Evolutionary conservation across 1,140 invertebrate genomes (phyloP), one percentile per base, ranked within the genome.

Genomic region (Drosophila baimaii): DNA sequence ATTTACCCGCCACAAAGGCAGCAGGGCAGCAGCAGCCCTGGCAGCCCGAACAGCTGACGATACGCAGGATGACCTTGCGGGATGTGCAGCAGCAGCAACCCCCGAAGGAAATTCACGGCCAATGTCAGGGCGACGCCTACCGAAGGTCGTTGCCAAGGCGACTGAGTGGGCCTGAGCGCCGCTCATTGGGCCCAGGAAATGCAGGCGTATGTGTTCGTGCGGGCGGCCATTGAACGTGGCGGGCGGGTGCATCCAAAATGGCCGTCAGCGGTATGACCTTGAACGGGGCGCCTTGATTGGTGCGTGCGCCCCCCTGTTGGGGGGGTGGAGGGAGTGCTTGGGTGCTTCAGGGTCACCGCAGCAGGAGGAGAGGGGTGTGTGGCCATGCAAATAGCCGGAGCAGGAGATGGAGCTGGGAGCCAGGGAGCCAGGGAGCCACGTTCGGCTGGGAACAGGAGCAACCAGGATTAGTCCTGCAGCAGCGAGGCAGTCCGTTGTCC

Each of bases 41-140:
- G 55, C 17, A 27, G 5, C 27, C 5, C n/a, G 10, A 35, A 46
- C 47, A 76, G 81, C 66, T 79, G 58, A 27, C n/a, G 31, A 29
- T 9, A 10, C 4, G 8, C 27, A 56, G 17, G 23, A 23, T 61
- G 79, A 85, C 83, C 83, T 85, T 85, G 81, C 37, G 47, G 47
- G 31, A 23, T 51, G 25, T 74, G 58, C 68, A 47, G 62, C 82
- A 86, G 58, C 68, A 47, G 62, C 82, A 86, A 86, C 82, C 83
- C 81, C 69, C 82, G 56, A 73, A 31, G 75, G 29, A 33, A 51
- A 52, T 71, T 56, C 71, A 72, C 49, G 62, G 82, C 69, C 84
- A 88, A 88, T 88, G 84, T 88, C 84, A 81, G 83, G 84, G 84
- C 66, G 62, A 88, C 84, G 84, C 84, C 84, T 77, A 89, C 81